phyloP scores from a whole-genome alignment of 2,113 vertebrate genomes.

The Falcunculus frontatus region DNA sequence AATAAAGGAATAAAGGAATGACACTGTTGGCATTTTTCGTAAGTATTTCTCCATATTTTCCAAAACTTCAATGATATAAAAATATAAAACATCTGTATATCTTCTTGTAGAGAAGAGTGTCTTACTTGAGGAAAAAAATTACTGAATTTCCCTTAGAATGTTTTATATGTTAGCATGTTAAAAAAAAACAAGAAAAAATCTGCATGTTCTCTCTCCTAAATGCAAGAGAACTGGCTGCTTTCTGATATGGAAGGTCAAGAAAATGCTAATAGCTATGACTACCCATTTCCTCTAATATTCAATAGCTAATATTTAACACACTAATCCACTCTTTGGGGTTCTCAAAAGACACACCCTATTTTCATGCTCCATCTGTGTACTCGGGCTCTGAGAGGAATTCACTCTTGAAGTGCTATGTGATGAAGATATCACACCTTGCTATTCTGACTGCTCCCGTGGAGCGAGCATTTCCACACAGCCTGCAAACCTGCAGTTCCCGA shows the following conservation, averaged over 20 bases:
- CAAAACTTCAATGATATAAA: neutral
- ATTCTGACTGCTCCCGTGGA: neutral
- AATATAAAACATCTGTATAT: neutral
- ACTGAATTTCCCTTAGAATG: neutral
- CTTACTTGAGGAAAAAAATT: neutral
- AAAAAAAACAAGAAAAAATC: neutral
- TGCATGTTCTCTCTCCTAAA: neutral
- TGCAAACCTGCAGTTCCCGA: neutral
- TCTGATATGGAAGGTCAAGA: neutral
- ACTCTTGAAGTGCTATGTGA: neutral
- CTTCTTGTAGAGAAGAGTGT: neutral
- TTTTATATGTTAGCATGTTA: neutral
- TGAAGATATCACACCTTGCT: neutral
- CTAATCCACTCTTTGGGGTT: neutral
- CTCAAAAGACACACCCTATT: neutral
- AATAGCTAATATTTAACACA: neutral
- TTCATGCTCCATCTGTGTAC: neutral
- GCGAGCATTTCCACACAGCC: accelerated
- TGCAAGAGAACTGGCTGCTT: neutral
- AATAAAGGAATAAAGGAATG: neutral
- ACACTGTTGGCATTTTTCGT: neutral
- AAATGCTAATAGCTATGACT: neutral
- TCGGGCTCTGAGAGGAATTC: neutral
- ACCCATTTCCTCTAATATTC: neutral
- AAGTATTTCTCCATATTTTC: neutral